phyloP scores from a whole-genome alignment of 2,888 invertebrate genomes.

The Drosophila macrospina region DNA sequence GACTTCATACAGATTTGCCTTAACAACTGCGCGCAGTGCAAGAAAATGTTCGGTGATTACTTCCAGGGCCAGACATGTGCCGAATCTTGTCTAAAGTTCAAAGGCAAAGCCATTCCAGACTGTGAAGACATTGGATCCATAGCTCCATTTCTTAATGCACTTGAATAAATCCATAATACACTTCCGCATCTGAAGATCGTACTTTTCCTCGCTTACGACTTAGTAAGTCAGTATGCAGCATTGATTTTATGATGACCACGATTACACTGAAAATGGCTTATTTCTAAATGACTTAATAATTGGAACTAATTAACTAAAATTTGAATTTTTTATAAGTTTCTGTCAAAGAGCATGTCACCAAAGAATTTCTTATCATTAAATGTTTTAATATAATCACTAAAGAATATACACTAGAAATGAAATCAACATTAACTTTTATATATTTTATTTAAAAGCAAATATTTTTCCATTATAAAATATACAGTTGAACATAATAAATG shows the following conservation, averaged over 20 bases:
- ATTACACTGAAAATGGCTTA: slow-evolving; percentile 45
- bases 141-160: slow-evolving; percentile 90
- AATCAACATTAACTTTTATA: slow-evolving; percentile 34
- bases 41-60: slow-evolving; percentile 94
- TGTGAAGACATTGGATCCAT: slow-evolving; percentile 93
- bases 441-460: slow-evolving; percentile 67
- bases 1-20: slow-evolving; percentile 90
- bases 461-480: slow-evolving; percentile 68
- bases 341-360: slow-evolving; percentile 41
- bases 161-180: slow-evolving; percentile 84
- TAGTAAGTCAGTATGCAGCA: slow-evolving; percentile 39
- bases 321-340: slow-evolving; percentile 17
- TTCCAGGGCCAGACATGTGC: slow-evolving; percentile 95
- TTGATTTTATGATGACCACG: slow-evolving; percentile 44
- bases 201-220: not conserved
- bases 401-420: slow-evolving; percentile 25
- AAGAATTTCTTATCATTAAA: slow-evolving; percentile 61
- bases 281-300: slow-evolving; percentile 37
- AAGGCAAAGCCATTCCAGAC: slow-evolving; percentile 93
- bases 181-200: not conserved
- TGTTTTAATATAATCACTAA: slow-evolving; percentile 13
- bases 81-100: slow-evolving; percentile 92
- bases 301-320: slow-evolving; percentile 18
- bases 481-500: slow-evolving; percentile 51
- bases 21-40: slow-evolving; percentile 95